Conservation (phyloP, 1,140 invertebrate genomes). For the Kradibia gibbosae region DNA sequence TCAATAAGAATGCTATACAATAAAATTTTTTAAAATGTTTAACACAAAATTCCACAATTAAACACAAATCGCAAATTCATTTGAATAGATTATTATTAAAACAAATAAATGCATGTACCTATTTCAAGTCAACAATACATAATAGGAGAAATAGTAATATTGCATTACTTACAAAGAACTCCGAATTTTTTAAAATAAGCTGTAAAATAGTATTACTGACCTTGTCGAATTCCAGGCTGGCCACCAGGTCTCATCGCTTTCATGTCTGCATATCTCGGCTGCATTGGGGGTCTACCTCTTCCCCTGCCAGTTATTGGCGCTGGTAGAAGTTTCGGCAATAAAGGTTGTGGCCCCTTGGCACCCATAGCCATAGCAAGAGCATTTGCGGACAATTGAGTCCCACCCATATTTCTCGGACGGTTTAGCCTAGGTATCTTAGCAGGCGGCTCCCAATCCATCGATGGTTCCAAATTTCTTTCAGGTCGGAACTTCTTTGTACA, state of each 20-base stretch:
- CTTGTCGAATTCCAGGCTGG: slow-evolving; percentile 61
- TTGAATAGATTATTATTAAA: too few relatives aligned
- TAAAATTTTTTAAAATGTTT: too few relatives aligned
- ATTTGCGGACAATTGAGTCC: slow-evolving; percentile 57
- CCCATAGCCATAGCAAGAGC: slow-evolving; percentile 68
- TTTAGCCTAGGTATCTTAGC: slow-evolving; percentile 87
- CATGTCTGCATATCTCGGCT: slow-evolving; percentile 68
- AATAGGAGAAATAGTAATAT: too few relatives aligned
- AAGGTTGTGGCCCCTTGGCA: slow-evolving; percentile 71
- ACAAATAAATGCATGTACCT: too few relatives aligned
- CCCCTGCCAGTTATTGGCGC: slow-evolving; percentile 66
- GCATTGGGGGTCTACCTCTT: slow-evolving; percentile 69
- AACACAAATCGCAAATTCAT: too few relatives aligned
- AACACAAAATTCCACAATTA: too few relatives aligned
- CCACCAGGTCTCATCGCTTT: slow-evolving; percentile 65
- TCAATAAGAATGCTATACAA: too few relatives aligned
- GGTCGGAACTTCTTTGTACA: slow-evolving; percentile 93
- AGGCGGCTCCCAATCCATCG: slow-evolving; percentile 91
- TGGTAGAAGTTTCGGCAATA: slow-evolving; percentile 73
- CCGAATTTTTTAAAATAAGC: slow-evolving; percentile 15
- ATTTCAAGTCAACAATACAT: too few relatives aligned
- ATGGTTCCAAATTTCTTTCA: slow-evolving; percentile 87
- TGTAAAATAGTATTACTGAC: slow-evolving; percentile 50
- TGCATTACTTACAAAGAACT: too few relatives aligned
- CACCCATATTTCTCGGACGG: slow-evolving; percentile 71